These are phyloP conservation scores for Latheticus oryzae DNA, from an alignment of 2,888 invertebrate genomes.

Conservation along the genomic window DNA sequence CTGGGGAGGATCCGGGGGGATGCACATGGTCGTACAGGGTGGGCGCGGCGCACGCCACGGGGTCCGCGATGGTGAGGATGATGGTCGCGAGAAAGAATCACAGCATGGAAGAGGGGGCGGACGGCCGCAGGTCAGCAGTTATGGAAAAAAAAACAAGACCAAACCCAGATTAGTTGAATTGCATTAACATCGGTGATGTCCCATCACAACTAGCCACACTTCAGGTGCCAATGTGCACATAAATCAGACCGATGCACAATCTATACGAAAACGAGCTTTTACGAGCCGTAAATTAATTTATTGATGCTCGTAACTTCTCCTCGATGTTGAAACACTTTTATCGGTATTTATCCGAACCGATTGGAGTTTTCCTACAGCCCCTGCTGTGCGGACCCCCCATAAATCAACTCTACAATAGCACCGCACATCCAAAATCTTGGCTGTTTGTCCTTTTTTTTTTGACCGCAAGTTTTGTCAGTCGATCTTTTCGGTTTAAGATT, in stretches of 20 bases:
- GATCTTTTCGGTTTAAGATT: slow-evolving; percentile 8
- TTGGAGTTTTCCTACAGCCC: slow-evolving; percentile 20
- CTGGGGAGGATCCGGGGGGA: slow-evolving; percentile 78
- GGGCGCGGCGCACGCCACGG: slow-evolving; percentile 82
- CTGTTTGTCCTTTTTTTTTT: not conserved
- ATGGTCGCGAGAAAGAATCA: slow-evolving; percentile 64
- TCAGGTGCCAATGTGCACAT: slow-evolving; percentile 54
- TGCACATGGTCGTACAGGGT: slow-evolving; percentile 87
- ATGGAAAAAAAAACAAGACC: slow-evolving; percentile 56
- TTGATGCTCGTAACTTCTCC: slow-evolving; percentile 58
- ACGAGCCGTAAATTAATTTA: slow-evolving; percentile 62
- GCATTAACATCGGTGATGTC: slow-evolving; percentile 46
- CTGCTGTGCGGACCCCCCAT: slow-evolving; percentile 12
- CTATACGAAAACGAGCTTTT: slow-evolving; percentile 55
- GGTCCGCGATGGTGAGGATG: slow-evolving; percentile 77
- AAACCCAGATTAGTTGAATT: slow-evolving; percentile 53
- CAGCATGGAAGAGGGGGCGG: slow-evolving; percentile 57
- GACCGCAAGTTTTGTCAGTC: no score
- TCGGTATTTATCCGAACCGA: slow-evolving; percentile 29
- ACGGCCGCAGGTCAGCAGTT: slow-evolving; percentile 49
- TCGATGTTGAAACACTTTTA: slow-evolving; percentile 50
- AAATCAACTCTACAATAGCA: slow-evolving; percentile 10
- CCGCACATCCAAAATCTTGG: slow-evolving; percentile 2
- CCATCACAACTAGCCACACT: slow-evolving; percentile 49
- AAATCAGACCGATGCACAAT: slow-evolving; percentile 55